phyloP scores from a whole-genome alignment of 2,888 invertebrate genomes.

The Macropis europaea region DNA sequence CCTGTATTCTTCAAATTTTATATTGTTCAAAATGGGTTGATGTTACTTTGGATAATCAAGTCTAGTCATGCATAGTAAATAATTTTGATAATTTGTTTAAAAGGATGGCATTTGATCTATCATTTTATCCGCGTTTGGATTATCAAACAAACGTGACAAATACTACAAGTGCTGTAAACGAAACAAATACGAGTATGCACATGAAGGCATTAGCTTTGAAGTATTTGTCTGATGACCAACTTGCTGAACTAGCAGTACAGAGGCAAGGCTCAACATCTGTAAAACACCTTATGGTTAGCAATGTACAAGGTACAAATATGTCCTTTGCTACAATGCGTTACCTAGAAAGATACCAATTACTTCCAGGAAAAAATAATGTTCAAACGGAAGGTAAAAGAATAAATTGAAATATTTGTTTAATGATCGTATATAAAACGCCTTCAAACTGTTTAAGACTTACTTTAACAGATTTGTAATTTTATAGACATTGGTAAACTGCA shows the following conservation, averaged over 20 bases:
- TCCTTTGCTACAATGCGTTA: conserved; percentile 87
- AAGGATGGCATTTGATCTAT: conserved; percentile 70
- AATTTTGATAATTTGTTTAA: conserved; percentile 17
- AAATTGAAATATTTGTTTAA: neutral
- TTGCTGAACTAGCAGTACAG: conserved; percentile 74
- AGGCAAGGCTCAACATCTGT: conserved; percentile 67
- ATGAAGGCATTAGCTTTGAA: conserved; percentile 82
- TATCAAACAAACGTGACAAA: conserved; percentile 68
- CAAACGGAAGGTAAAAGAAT: conserved; percentile 64
- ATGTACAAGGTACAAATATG: conserved; percentile 82
- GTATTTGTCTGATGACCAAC: conserved; percentile 81
- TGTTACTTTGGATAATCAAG: neutral
- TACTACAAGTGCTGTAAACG: conserved; percentile 66
- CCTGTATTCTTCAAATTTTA: no score
- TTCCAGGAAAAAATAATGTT: conserved; percentile 78
- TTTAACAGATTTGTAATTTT: neutral
- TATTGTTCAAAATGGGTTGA: neutral
- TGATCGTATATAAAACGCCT: neutral
- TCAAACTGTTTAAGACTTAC: neutral
- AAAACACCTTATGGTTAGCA: conserved; percentile 71
- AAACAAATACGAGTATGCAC: conserved; percentile 81
- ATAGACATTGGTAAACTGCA: conserved; percentile 29
- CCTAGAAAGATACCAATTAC: conserved; percentile 85
- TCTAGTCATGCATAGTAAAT: neutral
- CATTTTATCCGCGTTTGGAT: conserved; percentile 72